Evolutionary conservation across 2,797 vertebrate species (phyloP), one percentile per base, ranked within the genome.

Genomic region (Artibeus jamaicensis): DNA sequence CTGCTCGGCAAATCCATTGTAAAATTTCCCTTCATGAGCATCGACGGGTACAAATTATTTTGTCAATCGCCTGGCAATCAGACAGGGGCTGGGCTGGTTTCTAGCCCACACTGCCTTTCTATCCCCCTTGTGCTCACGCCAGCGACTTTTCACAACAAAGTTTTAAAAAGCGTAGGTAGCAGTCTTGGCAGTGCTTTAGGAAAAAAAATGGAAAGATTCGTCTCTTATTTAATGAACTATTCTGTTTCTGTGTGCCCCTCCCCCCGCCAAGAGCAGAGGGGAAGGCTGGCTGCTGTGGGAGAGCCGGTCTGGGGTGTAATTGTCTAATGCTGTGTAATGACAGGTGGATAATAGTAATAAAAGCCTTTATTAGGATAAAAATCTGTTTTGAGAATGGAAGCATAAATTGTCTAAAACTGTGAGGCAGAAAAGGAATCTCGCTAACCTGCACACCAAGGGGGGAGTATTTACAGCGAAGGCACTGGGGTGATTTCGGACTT

Each of bases 41-140:
- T 99, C 99, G 98, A 99, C 98, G 99, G 99, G 99, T 99, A 99
- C 99, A 99, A 99, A 99, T 99, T 99, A 99, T 99, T 99, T 99
- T 99, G 99, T 99, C 99, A 99, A 99, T 99, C 98, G 98, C 95
- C 97, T 98, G 98, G 98, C 99, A 99, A 98, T 98, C 98, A 99
- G 97, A 98, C 89, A 34, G 97, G 98, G 98, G 98, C 98, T 97
- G 97, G 98, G 98, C 98, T 82, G 98, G 97, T 98, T 99, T 98
- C 98, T 98, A 99, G 99, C 98, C 98, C 98, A 98, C 98, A 98
- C 98, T 92, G 91, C 96, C 96, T 98, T 98, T 96, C 97, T 95
- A 95, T 95, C 92, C 97, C 97, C 96, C 96, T 96, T 97, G 98
- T 97, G 78, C 97, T 98, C 98, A 93, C 95, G 98, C 97, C 97